phyloP scores from a whole-genome alignment of 2,113 vertebrate genomes.

The Epinephelus fuscoguttatus region DNA sequence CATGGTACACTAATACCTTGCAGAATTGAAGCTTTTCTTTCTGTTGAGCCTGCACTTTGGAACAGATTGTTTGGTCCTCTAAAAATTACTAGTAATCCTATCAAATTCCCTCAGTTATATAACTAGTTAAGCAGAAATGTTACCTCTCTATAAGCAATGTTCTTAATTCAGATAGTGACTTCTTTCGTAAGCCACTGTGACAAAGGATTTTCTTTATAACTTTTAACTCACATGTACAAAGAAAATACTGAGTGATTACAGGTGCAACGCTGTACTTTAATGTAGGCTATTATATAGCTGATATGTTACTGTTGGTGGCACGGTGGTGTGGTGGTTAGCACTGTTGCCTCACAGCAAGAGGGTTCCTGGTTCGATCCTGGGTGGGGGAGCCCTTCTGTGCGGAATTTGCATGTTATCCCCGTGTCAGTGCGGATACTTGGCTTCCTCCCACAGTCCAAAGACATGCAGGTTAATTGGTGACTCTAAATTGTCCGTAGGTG shows the following conservation, averaged over 20 bases:
- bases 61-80: constrained; percentile 6
- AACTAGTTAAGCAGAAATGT: constrained; percentile 7
- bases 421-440: too few relatives aligned
- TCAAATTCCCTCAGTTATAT: constrained; percentile 24
- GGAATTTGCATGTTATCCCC: too few relatives aligned
- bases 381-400: too few relatives aligned
- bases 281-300: neutral
- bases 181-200: constrained; percentile 16
- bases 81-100: constrained; percentile 27
- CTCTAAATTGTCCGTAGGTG: too few relatives aligned
- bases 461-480: too few relatives aligned
- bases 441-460: too few relatives aligned
- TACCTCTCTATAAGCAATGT: neutral
- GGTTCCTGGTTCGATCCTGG: too few relatives aligned
- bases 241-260: neutral
- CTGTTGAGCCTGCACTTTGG: constrained; percentile 29
- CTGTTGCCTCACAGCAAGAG: too few relatives aligned
- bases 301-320: neutral
- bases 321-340: neutral
- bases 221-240: constrained; percentile 19
- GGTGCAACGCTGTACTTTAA: neutral
- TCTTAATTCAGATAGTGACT: constrained; percentile 7
- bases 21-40: constrained; percentile 15
- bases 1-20: neutral
- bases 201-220: constrained; percentile 34